A percentile compares a stretch with the other conserved stretches of the same genome.
Conservation (phyloP, 1,140 invertebrate species). For the Dufourea novaeangliae region DNA sequence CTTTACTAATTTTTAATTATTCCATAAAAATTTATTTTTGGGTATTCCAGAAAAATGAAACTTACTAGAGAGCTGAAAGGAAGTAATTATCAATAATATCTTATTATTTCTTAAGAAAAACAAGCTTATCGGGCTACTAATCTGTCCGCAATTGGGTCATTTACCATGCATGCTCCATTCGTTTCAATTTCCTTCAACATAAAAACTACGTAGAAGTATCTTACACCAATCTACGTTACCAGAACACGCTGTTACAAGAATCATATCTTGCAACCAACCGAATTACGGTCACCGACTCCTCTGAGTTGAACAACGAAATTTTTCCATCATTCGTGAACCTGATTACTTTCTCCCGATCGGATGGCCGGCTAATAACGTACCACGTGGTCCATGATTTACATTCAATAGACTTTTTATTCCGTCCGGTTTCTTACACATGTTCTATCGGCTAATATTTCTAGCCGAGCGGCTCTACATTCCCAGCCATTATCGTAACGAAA, state of each 20-base stretch:
- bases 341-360: not conserved
- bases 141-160: no score
- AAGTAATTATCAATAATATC: no score
- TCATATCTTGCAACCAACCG: not conserved
- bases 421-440: not conserved
- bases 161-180: conserved; percentile 7
- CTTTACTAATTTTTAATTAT: no score
- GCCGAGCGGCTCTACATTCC: not conserved
- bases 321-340: not conserved
- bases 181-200: not conserved
- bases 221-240: not conserved
- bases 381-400: not conserved
- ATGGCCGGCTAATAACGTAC: not conserved
- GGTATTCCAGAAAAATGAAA: no score
- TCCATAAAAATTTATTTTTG: no score
- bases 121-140: no score
- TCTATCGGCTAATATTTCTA: not conserved
- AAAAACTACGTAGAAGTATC: not conserved
- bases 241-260: not conserved
- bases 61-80: no score
- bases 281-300: not conserved
- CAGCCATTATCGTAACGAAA: not conserved
- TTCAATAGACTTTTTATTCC: not conserved
- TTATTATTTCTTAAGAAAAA: no score
- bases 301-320: not conserved